Evolutionary conservation across 2,113 vertebrate species (phyloP).

Genomic region (Oryzias celebensis): DNA sequence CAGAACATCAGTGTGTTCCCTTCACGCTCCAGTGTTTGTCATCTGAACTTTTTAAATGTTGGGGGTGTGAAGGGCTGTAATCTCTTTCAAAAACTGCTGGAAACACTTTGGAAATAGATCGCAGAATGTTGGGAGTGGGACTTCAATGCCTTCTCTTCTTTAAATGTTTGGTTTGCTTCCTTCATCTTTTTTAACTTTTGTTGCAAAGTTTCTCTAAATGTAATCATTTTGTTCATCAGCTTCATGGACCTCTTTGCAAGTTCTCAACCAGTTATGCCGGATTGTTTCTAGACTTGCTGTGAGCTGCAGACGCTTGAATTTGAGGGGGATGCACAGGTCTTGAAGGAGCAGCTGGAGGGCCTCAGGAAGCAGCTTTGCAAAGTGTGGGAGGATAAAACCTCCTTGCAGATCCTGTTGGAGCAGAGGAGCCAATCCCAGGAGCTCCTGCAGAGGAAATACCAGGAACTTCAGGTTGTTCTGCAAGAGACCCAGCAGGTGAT

Average conservation of each 20-base stretch:
- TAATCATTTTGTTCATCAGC: neutral
- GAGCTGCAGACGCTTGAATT: conserved; percentile 71
- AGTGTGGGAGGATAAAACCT: conserved; percentile 42
- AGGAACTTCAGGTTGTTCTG: conserved; percentile 68
- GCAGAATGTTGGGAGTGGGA: too few species aligned
- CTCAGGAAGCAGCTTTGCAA: conserved; percentile 65
- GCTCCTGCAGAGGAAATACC: conserved; percentile 65
- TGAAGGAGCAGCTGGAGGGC: conserved; percentile 67
- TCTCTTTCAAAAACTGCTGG: too few species aligned
- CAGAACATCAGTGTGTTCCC: neutral
- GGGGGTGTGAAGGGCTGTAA: too few species aligned
- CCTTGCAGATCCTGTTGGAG: conserved; percentile 64
- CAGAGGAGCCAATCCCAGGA: conserved; percentile 62
- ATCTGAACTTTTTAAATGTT: too few species aligned
- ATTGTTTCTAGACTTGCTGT: conserved; percentile 62
- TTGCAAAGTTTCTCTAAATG: too few species aligned
- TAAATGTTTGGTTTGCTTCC: neutral
- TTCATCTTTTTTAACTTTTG: neutral
- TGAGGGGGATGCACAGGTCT: conserved; percentile 62
- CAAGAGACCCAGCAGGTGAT: conserved; percentile 64
- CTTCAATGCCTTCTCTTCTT: too few species aligned
- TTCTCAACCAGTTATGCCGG: conserved; percentile 20
- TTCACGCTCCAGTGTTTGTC: too few species aligned
- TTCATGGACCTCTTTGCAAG: neutral
- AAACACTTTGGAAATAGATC: too few species aligned